These are phyloP conservation scores for Schizothorax lantsangensis DNA, from an alignment of 2,797 vertebrate genomes.

Conservation along the genomic window DNA sequence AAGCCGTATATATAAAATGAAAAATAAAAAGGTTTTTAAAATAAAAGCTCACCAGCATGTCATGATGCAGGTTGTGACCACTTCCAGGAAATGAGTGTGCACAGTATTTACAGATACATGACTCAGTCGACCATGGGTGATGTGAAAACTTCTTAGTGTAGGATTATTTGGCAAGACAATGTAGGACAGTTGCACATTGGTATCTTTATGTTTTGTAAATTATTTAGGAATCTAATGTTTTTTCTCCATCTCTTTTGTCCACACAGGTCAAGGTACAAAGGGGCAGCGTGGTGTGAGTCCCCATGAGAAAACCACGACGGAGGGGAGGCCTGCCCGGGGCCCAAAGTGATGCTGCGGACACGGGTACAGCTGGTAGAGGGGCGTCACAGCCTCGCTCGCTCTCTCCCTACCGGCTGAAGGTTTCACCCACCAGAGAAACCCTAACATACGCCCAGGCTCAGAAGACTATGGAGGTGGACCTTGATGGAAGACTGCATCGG, in stretches of 20 bases:
- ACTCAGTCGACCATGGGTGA: neutral
- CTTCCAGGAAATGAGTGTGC: conserved; percentile 50
- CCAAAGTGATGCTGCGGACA: conserved; percentile 77
- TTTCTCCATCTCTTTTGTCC: conserved; percentile 1
- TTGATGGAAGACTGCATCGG: conserved; percentile 88
- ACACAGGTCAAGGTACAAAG: conserved; percentile 62
- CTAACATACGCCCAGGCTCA: conserved; percentile 88
- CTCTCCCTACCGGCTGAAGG: conserved; percentile 85
- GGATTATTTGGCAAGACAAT: neutral
- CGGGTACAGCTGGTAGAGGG: conserved; percentile 74
- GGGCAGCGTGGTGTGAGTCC: conserved; percentile 69
- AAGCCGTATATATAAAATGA: neutral
- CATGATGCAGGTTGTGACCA: conserved; percentile 23
- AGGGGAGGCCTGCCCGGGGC: conserved; percentile 82
- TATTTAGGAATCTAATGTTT: neutral
- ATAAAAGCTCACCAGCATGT: neutral
- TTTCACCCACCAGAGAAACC: conserved; percentile 83
- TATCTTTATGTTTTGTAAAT: neutral
- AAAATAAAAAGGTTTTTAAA: neutral
- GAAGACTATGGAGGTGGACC: conserved; percentile 88
- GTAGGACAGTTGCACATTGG: neutral
- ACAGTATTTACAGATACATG: conserved; percentile 50
- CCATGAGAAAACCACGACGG: conserved; percentile 95
- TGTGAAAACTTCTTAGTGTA: neutral
- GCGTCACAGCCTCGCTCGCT: conserved; percentile 79